A percentile compares a stretch with the other conserved stretches of the same genome.
These are phyloP conservation scores for Chelonus insularis DNA, from an alignment of 1,140 invertebrate genomes.

Conservation along the genomic window DNA sequence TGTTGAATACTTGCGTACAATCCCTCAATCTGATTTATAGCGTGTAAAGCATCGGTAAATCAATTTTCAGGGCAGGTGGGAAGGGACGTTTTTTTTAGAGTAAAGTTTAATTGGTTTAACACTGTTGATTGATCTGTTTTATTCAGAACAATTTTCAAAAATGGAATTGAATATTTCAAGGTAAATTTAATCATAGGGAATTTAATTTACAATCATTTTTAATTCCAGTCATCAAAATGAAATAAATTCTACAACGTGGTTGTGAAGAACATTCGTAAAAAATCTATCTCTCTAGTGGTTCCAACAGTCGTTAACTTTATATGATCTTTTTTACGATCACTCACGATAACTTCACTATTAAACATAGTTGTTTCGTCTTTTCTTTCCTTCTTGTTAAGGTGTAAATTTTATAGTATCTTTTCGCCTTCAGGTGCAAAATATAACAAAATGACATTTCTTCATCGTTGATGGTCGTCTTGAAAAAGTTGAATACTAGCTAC, in stretches of 20 bases:
- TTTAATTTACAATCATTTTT: too few relatives aligned
- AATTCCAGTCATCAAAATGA: too few relatives aligned
- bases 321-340: conserved; percentile 29
- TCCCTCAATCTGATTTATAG: background rate
- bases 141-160: background rate
- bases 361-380: conserved; percentile 26
- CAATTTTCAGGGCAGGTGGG: background rate
- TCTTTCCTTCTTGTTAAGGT: conserved; percentile 11
- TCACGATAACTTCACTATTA: conserved; percentile 30
- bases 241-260: too few relatives aligned
- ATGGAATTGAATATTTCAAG: too few relatives aligned
- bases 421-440: background rate
- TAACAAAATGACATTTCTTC: conserved; percentile 3
- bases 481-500: background rate
- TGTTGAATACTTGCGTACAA: conserved; percentile 7
- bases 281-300: conserved; percentile 18
- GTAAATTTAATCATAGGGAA: too few relatives aligned
- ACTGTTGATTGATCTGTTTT: background rate
- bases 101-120: background rate
- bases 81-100: background rate
- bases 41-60: conserved; percentile 6
- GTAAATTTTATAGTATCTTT: conserved; percentile 22
- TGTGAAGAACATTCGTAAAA: conserved; percentile 22
- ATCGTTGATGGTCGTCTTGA: background rate
- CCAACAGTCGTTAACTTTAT: conserved; percentile 29